Percentiles rank a stretch among this genome's conserved stretches.
Conservation (phyloP, 2,888 invertebrate species). For the Philonicus albiceps region DNA sequence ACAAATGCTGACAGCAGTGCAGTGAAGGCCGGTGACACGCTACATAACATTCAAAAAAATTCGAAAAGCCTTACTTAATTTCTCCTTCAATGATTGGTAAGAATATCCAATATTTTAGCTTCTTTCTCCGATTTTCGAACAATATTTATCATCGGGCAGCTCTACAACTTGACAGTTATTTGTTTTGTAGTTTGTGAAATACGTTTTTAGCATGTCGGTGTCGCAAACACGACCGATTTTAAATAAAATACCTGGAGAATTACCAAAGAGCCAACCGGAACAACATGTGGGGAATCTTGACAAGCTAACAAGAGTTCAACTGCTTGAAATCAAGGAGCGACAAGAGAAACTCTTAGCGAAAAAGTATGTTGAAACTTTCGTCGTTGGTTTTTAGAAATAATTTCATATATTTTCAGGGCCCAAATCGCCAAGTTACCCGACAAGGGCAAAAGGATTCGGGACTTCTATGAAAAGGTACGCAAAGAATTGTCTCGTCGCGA, state of each 20-base stretch:
- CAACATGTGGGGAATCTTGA: slow-evolving; percentile 55
- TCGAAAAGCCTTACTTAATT: neutral
- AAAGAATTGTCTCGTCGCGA: slow-evolving; percentile 56
- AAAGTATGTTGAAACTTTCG: slow-evolving; percentile 55
- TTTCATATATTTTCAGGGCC: slow-evolving; percentile 50
- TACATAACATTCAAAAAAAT: neutral
- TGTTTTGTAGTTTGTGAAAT: neutral
- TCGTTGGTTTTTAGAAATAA: neutral
- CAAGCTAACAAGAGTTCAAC: slow-evolving; percentile 53
- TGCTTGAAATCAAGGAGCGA: slow-evolving; percentile 59
- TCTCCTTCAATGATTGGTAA: neutral
- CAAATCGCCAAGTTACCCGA: slow-evolving; percentile 56
- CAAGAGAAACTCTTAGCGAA: slow-evolving; percentile 57
- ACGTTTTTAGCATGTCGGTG: neutral
- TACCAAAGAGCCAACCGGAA: slow-evolving; percentile 54
- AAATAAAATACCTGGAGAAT: slow-evolving; percentile 45
- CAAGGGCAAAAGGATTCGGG: slow-evolving; percentile 59
- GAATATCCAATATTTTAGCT: neutral
- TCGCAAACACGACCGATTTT: slow-evolving; percentile 12
- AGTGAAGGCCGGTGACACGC: neutral
- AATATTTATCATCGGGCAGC: neutral
- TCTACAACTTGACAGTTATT: neutral
- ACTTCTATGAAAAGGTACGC: slow-evolving; percentile 56
- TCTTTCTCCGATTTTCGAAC: neutral
- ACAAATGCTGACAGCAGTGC: neutral